Evolutionary conservation across 2,113 vertebrate species (phyloP).

Genomic region (Clarias batrachus): DNA sequence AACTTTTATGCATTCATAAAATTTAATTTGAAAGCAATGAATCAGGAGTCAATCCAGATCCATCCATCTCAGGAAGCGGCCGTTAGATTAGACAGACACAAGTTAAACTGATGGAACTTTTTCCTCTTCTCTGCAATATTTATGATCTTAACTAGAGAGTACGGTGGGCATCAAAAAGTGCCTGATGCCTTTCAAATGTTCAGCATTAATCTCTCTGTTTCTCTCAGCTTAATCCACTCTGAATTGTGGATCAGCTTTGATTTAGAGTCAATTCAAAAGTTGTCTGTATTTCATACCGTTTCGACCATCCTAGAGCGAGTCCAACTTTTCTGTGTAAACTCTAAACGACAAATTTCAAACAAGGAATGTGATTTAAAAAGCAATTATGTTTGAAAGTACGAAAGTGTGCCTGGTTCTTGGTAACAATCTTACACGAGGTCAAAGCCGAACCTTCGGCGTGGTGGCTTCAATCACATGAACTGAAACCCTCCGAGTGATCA

Average conservation of each 20-base stretch:
- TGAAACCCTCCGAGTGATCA: constrained; percentile 40
- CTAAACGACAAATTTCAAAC: not conserved
- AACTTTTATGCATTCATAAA: constrained; percentile 82
- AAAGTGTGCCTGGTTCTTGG: not conserved
- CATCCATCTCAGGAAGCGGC: constrained; percentile 80
- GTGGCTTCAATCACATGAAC: constrained; percentile 33
- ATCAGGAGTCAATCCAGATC: constrained; percentile 79
- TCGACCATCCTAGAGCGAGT: not conserved
- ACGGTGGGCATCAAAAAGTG: not conserved
- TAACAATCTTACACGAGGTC: constrained; percentile 21
- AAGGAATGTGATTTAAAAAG: constrained; percentile 1
- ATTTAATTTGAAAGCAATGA: constrained; percentile 75
- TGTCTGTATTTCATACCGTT: not conserved
- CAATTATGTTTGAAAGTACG: constrained; percentile 12
- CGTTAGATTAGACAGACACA: constrained; percentile 82
- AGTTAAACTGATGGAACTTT: constrained; percentile 61
- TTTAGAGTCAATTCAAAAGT: not conserved
- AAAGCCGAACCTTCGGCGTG: constrained; percentile 33
- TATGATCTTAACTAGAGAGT: constrained; percentile 22
- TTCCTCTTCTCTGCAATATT: constrained; percentile 52
- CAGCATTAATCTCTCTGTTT: constrained; percentile 30
- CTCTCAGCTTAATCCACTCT: constrained; percentile 29
- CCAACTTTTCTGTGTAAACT: not conserved
- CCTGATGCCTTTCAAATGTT: constrained; percentile 40
- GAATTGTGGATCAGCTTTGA: constrained; percentile 6